Conservation (phyloP, 2,797 vertebrate genomes). For the Malurus leucopterus region DNA sequence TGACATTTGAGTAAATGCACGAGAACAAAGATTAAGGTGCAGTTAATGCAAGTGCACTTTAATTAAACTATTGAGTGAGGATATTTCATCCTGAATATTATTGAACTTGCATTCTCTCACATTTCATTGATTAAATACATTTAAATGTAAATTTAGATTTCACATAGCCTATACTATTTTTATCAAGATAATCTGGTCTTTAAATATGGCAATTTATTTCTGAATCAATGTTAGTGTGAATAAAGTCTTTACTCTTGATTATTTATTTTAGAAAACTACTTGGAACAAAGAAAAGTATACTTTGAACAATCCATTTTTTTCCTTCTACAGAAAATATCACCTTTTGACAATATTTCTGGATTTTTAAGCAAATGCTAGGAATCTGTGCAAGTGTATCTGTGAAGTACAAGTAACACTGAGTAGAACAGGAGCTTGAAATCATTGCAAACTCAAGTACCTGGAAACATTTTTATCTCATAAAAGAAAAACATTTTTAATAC, state of each 20-base stretch:
- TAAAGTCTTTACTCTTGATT: neutral
- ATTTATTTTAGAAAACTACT: neutral
- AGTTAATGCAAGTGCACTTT: neutral
- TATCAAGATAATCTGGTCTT: neutral
- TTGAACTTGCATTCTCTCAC: neutral
- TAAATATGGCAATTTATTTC: neutral
- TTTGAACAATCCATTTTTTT: neutral
- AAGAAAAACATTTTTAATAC: neutral
- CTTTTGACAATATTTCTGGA: neutral
- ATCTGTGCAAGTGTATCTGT: neutral
- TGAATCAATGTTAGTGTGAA: neutral
- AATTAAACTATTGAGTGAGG: slow-evolving; percentile 4
- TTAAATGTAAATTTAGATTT: neutral
- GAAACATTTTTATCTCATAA: neutral
- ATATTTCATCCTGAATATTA: neutral
- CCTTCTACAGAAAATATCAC: neutral
- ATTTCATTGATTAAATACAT: neutral
- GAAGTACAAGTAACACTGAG: neutral
- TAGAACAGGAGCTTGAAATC: neutral
- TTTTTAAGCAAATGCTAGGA: neutral
- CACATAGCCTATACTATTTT: neutral
- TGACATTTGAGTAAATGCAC: neutral
- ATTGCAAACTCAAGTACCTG: neutral
- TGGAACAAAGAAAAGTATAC: neutral
- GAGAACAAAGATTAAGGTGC: neutral